Conservation (phyloP, 2,888 invertebrate species). For the Subacronicta megacephala region DNA sequence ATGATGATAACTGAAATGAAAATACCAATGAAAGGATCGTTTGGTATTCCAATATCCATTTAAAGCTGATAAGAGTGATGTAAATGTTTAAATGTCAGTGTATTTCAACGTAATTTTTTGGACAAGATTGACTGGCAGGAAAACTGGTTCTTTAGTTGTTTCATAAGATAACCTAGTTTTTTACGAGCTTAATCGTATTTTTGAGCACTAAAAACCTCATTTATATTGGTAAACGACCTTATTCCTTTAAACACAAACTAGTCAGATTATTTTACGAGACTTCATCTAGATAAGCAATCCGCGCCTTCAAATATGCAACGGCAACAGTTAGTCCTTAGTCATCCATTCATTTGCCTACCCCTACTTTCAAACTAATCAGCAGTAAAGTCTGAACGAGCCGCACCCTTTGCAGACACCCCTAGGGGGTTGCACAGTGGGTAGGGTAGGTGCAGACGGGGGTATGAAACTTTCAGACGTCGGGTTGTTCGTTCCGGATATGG, state of each 20-base stretch:
- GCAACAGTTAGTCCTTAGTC: slow-evolving; percentile 44
- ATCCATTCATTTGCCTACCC: slow-evolving; percentile 50
- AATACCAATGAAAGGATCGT: background rate
- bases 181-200: background rate
- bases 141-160: slow-evolving; percentile 7
- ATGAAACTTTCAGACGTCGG: slow-evolving; percentile 77
- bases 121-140: slow-evolving; percentile 2
- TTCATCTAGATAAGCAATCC: slow-evolving; percentile 8
- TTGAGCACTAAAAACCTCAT: background rate
- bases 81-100: slow-evolving; percentile 11
- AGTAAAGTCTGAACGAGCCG: slow-evolving; percentile 54
- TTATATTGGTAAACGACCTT: no score
- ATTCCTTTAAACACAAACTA: background rate
- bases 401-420: slow-evolving; percentile 61
- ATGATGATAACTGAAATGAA: slow-evolving; percentile 13
- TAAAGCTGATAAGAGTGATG: background rate
- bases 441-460: slow-evolving; percentile 67
- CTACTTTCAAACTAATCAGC: slow-evolving; percentile 50
- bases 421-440: slow-evolving; percentile 51
- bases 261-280: background rate
- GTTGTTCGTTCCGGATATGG: slow-evolving; percentile 55
- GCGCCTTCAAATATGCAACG: slow-evolving; percentile 19
- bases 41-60: background rate
- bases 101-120: no score
- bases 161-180: slow-evolving; percentile 3